Percentiles rank a stretch among this genome's conserved stretches.
Conservation (phyloP, 64 coral and sea anemone genomes). For the Stichodactyla helianthus region DNA sequence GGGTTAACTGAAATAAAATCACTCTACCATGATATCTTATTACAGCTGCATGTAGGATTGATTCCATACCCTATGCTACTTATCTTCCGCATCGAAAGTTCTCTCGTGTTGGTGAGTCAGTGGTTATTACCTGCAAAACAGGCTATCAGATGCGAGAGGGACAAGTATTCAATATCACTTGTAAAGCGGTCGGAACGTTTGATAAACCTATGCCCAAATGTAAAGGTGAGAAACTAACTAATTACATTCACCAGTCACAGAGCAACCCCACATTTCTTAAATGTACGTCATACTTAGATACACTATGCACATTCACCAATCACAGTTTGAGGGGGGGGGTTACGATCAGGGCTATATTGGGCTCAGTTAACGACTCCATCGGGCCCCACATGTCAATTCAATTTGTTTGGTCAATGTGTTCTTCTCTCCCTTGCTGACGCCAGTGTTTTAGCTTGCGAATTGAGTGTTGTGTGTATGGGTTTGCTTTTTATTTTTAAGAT, state of each 20-base stretch:
- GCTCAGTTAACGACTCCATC: no score
- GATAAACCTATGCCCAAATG: slow-evolving; percentile 30
- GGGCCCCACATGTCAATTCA: not conserved
- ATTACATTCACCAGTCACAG: not conserved
- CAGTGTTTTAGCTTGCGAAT: no score
- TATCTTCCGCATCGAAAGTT: slow-evolving; percentile 29
- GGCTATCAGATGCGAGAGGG: slow-evolving; percentile 24
- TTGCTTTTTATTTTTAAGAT: slow-evolving; percentile 14
- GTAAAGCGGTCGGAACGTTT: slow-evolving; percentile 26
- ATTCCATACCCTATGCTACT: slow-evolving; percentile 20
- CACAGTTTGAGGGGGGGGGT: no score
- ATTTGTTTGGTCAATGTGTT: not conserved
- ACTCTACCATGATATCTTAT: not conserved
- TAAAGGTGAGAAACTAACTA: slow-evolving; percentile 23
- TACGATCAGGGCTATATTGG: no score
- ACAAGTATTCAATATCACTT: slow-evolving; percentile 38
- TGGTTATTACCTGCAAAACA: slow-evolving; percentile 19
- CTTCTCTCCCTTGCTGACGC: no score
- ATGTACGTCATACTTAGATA: not conserved
- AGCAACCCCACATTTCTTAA: not conserved
- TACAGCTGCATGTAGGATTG: slow-evolving; percentile 51
- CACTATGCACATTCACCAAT: no score
- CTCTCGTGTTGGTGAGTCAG: slow-evolving; percentile 31
- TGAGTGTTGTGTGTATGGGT: no score
- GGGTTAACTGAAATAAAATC: no score